A percentile compares a stretch with the other conserved stretches of the same genome.
phyloP scores from a whole-genome alignment of 2,113 vertebrate species.

The Hemiscyllium ocellatum region DNA sequence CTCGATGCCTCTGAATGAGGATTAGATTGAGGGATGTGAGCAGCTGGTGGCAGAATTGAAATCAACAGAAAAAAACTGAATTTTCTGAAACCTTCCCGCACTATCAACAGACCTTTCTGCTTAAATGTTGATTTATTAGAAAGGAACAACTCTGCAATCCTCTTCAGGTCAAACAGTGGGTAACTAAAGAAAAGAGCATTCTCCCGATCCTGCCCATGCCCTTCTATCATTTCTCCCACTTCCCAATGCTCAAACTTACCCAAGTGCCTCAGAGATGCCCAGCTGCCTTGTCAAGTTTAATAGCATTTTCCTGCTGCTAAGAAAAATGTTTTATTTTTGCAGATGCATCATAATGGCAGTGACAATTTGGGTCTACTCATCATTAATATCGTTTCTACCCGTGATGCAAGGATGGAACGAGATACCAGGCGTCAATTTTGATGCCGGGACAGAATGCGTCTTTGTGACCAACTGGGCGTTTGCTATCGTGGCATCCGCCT shows the following conservation, averaged over 20 bases:
- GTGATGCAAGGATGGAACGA: slow-evolving; percentile 64
- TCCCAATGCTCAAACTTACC: neutral
- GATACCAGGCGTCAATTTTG: slow-evolving; percentile 53
- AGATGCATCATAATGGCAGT: slow-evolving; percentile 60
- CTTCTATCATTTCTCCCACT: no score
- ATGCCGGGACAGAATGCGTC: slow-evolving; percentile 52
- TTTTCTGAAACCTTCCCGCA: neutral
- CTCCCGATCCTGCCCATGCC: neutral
- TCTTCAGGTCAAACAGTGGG: neutral
- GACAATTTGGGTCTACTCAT: slow-evolving; percentile 57
- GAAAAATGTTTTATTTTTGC: neutral
- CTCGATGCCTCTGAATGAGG: no score
- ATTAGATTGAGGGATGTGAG: neutral
- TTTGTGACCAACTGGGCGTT: slow-evolving; percentile 63
- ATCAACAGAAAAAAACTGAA: neutral
- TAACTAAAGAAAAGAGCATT: neutral
- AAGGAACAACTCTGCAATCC: neutral
- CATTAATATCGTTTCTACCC: slow-evolving; percentile 57
- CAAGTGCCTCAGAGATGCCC: neutral
- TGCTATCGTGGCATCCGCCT: slow-evolving; percentile 56
- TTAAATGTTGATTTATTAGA: neutral
- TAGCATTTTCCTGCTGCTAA: neutral
- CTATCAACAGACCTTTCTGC: neutral
- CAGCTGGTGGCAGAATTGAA: neutral
- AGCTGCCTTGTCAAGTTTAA: neutral